Percentiles rank a stretch among this genome's conserved stretches.
Evolutionary conservation across 1,140 invertebrate species (phyloP).

Genomic region (Pristionchus pacificus): DNA sequence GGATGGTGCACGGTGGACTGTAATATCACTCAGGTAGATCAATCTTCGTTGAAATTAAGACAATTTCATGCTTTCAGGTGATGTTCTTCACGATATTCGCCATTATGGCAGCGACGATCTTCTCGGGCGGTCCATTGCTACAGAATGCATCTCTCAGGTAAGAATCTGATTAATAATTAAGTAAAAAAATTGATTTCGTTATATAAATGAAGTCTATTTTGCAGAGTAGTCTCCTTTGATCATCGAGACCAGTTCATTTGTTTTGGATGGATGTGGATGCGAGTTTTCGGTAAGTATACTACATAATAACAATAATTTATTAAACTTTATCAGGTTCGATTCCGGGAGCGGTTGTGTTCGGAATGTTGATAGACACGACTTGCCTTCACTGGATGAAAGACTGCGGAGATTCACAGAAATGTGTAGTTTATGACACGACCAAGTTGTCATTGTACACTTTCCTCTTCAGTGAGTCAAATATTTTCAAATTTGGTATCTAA

Average conservation of each 20-base stretch:
- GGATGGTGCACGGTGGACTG: conserved; percentile 23
- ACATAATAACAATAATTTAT: not conserved
- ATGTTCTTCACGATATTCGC: conserved; percentile 18
- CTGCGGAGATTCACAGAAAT: conserved; percentile 16
- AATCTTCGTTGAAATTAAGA: not conserved
- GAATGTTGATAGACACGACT: conserved; percentile 24
- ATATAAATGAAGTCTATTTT: not conserved
- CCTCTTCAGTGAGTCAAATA: conserved; percentile 19
- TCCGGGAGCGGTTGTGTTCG: conserved; percentile 25
- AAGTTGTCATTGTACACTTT: conserved; percentile 18
- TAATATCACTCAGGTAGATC: conserved; percentile 7
- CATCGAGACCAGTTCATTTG: conserved; percentile 28
- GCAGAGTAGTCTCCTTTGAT: conserved; percentile 18
- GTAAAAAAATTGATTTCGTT: not conserved
- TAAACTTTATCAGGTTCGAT: not conserved
- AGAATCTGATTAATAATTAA: not conserved
- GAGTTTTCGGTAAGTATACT: conserved; percentile 8
- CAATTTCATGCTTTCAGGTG: not conserved
- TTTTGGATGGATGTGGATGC: conserved; percentile 28
- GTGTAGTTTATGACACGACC: conserved; percentile 19
- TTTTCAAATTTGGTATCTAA: not conserved
- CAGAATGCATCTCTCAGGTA: conserved; percentile 19
- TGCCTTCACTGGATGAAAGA: conserved; percentile 22
- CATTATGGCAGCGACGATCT: conserved; percentile 14
- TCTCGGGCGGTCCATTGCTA: conserved; percentile 17